phyloP scores from a whole-genome alignment of 2,888 invertebrate species.

The Pseudolycoriella hygida region DNA sequence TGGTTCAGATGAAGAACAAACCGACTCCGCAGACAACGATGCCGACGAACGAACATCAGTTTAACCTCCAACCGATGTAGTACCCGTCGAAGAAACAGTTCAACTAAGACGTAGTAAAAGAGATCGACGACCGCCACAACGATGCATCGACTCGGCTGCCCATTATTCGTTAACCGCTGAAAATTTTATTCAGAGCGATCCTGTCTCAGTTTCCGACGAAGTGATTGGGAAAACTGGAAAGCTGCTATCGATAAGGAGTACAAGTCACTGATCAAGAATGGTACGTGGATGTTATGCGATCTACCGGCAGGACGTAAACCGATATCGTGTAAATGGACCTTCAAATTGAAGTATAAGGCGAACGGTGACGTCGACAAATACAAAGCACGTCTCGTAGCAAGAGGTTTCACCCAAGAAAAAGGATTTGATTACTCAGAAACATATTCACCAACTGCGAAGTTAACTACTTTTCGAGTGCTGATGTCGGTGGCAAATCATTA shows the following conservation, averaged over 20 bases:
- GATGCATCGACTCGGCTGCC: background rate
- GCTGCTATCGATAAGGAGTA: conserved; percentile 15
- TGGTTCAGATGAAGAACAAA: too few species aligned
- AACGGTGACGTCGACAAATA: conserved; percentile 7
- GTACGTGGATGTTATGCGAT: conserved; percentile 11
- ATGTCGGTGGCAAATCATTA: conserved; percentile 10
- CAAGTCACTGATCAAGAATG: conserved; percentile 11
- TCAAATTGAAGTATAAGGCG: too few species aligned
- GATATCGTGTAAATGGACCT: too few species aligned
- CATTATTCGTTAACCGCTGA: conserved; percentile 6
- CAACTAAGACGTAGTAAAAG: background rate
- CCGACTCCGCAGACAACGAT: too few species aligned
- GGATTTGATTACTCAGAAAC: conserved; percentile 9
- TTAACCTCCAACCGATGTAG: too few species aligned
- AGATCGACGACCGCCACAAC: background rate
- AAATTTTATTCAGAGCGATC: conserved; percentile 5
- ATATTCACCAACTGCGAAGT: conserved; percentile 12
- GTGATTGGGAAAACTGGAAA: conserved; percentile 10
- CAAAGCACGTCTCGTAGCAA: conserved; percentile 11
- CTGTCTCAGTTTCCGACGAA: conserved; percentile 4
- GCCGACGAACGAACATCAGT: too few species aligned
- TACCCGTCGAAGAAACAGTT: too few species aligned
- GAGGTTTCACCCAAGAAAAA: conserved; percentile 11
- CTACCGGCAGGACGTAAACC: conserved; percentile 12
- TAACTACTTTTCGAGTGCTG: conserved; percentile 10